phyloP scores from a whole-genome alignment of 2,113 vertebrate species.

The Rana temporaria region DNA sequence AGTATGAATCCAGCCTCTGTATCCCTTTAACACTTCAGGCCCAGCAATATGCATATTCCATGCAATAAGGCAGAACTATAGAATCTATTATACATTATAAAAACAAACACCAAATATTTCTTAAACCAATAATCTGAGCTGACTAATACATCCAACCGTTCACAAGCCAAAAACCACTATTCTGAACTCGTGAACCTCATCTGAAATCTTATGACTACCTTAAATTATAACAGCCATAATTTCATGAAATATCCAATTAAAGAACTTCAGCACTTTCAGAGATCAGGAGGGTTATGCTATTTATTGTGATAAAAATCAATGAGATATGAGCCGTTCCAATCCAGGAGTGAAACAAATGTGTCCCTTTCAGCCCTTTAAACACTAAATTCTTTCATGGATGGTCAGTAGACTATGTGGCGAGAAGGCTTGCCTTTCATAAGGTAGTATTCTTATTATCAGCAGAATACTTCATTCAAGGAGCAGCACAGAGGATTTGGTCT shows the following conservation, averaged over 20 bases:
- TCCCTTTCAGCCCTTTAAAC: slow-evolving; percentile 18
- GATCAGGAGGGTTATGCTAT: slow-evolving; percentile 20
- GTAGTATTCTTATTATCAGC: slow-evolving; percentile 35
- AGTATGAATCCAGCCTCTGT: too few species aligned
- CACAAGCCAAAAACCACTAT: too few species aligned
- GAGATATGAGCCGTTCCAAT: slow-evolving; percentile 32
- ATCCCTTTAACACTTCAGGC: too few species aligned
- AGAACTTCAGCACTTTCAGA: neutral
- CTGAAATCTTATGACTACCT: neutral
- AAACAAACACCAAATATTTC: too few species aligned
- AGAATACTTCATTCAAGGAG: slow-evolving; percentile 47
- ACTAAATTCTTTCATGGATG: slow-evolving; percentile 45
- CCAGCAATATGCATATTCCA: too few species aligned
- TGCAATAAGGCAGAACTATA: too few species aligned
- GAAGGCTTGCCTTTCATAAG: slow-evolving; percentile 22
- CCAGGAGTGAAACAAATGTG: slow-evolving; percentile 31
- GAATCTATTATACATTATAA: too few species aligned
- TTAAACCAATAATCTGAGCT: too few species aligned
- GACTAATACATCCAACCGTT: too few species aligned
- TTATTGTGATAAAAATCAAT: slow-evolving; percentile 45
- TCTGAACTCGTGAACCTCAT: neutral
- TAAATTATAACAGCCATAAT: neutral
- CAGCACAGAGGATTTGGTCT: slow-evolving; percentile 31
- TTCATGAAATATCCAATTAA: neutral
- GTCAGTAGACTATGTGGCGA: slow-evolving; percentile 20